Percentiles rank a stretch among this genome's conserved stretches.
Evolutionary conservation across 2,888 invertebrate species (phyloP).

Genomic region (Hemistola chrysoprasaria): DNA sequence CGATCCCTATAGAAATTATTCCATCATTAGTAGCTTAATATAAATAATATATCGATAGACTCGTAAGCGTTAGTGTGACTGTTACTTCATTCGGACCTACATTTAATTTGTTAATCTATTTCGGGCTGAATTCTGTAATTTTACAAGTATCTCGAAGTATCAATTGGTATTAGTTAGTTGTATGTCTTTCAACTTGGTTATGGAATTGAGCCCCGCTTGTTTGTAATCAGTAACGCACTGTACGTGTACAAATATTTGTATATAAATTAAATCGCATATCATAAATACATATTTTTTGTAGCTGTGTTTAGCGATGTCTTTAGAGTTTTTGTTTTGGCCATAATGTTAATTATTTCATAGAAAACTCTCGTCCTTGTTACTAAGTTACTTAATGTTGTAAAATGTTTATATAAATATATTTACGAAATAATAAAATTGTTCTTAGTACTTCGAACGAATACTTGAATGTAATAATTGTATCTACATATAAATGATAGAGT

Average conservation of each 20-base stretch:
- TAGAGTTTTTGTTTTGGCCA: constrained; percentile 24
- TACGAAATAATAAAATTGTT: constrained; percentile 61
- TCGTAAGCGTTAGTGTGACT: constrained; percentile 10
- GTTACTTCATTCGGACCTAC: constrained; percentile 2
- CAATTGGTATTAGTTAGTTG: no score
- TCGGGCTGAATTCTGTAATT: no score
- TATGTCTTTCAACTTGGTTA: no score
- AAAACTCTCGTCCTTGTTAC: constrained; percentile 54
- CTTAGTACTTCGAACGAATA: constrained; percentile 56
- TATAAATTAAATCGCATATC: constrained; percentile 73
- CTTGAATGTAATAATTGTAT: constrained; percentile 50
- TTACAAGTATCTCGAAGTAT: no score
- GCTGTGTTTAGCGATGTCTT: constrained; percentile 27
- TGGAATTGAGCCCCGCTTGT: no score
- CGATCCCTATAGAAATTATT: constrained; percentile 2
- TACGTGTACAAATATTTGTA: constrained; percentile 59
- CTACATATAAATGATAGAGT: constrained; percentile 39
- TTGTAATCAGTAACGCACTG: constrained; percentile 17
- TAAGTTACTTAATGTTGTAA: constrained; percentile 65
- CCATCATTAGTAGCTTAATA: constrained; percentile 20
- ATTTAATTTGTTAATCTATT: constrained; percentile 4
- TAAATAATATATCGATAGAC: constrained; percentile 6
- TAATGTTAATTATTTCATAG: constrained; percentile 26
- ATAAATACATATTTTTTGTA: constrained; percentile 38
- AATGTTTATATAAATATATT: constrained; percentile 73